Percentiles rank a stretch among this genome's conserved stretches.
Evolutionary conservation across 2,113 vertebrate genomes (phyloP).

Genomic region (Lepisosteus oculatus): DNA sequence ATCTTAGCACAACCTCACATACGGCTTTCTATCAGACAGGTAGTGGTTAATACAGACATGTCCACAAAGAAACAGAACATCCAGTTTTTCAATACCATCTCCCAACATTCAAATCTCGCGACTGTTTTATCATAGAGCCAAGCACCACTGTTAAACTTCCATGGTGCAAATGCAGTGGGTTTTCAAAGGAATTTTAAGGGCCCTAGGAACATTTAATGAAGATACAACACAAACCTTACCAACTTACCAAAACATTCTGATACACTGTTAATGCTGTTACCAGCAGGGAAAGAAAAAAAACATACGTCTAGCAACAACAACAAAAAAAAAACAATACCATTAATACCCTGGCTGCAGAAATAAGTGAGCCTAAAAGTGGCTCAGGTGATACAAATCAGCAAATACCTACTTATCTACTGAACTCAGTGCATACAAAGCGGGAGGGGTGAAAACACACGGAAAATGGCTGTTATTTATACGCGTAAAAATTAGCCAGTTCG

Average conservation of each 20-base stretch:
- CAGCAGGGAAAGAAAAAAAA: neutral
- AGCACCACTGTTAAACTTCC: too few relatives aligned
- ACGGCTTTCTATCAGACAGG: too few relatives aligned
- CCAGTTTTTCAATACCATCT: too few relatives aligned
- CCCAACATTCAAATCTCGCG: too few relatives aligned
- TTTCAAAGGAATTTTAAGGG: too few relatives aligned
- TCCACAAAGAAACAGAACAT: too few relatives aligned
- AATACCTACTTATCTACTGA: constrained; percentile 35
- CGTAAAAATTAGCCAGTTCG: constrained; percentile 22
- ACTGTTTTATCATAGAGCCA: too few relatives aligned
- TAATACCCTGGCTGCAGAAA: neutral
- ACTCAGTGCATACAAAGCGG: constrained; percentile 47
- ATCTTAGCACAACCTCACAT: neutral
- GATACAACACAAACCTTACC: constrained; percentile 21
- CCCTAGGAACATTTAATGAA: constrained; percentile 6
- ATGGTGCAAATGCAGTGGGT: too few relatives aligned
- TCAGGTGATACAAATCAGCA: constrained; percentile 17
- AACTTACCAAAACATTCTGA: constrained; percentile 4
- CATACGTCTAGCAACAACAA: neutral
- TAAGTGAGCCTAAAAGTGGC: neutral
- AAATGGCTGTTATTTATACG: constrained; percentile 36
- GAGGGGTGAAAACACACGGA: constrained; percentile 31
- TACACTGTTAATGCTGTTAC: neutral
- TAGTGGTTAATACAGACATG: too few relatives aligned
- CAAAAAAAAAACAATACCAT: neutral